phyloP scores from a whole-genome alignment of 1,140 invertebrate species.

The Tribolium madens region DNA sequence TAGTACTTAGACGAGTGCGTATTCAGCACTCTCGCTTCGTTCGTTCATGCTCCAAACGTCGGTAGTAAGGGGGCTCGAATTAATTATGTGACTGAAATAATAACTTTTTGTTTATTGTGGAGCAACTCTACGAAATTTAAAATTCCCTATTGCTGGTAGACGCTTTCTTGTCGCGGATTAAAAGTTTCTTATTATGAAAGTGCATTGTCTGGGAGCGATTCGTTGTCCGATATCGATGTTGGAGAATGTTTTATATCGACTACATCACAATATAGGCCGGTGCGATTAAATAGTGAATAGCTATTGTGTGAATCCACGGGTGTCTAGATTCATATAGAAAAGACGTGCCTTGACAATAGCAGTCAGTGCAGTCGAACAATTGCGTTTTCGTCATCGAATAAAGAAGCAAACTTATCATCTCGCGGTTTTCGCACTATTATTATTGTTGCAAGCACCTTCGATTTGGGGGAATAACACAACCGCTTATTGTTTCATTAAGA shows the following conservation, averaged over 20 bases:
- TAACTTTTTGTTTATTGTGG: no score
- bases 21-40: no score
- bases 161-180: slow-evolving; percentile 42
- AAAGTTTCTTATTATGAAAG: slow-evolving; percentile 47
- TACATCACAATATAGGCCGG: slow-evolving; percentile 55
- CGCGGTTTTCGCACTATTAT: slow-evolving; percentile 30
- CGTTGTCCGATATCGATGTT: slow-evolving; percentile 51
- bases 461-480: background rate
- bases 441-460: slow-evolving; percentile 27
- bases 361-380: slow-evolving; percentile 54
- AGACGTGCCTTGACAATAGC: slow-evolving; percentile 56
- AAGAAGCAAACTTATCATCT: slow-evolving; percentile 35
- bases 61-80: no score
- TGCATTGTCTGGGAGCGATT: slow-evolving; percentile 48
- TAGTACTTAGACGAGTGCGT: no score
- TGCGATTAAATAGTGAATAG: slow-evolving; percentile 58
- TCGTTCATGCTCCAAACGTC: no score
- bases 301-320: slow-evolving; percentile 58
- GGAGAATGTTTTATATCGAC: slow-evolving; percentile 56
- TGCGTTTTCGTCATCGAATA: slow-evolving; percentile 45
- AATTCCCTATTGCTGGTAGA: background rate
- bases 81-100: no score
- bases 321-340: slow-evolving; percentile 59
- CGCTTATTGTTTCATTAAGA: background rate
- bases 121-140: no score